Conservation (phyloP, 2,797 vertebrate genomes). For the Tragopan temminckii region DNA sequence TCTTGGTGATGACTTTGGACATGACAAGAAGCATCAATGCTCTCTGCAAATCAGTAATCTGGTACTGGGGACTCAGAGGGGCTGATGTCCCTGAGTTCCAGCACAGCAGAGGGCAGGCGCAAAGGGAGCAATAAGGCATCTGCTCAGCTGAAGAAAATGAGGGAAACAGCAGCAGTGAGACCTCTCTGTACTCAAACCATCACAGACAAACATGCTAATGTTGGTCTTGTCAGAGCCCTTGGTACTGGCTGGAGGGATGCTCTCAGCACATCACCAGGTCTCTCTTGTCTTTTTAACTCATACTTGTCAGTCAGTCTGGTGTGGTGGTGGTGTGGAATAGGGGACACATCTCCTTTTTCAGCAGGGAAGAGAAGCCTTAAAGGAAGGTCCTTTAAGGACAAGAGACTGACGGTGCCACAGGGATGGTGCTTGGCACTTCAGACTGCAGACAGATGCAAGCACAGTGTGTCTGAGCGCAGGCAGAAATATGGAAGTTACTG, state of each 20-base stretch:
- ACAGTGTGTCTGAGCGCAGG: constrained; percentile 25
- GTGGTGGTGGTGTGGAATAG: background rate
- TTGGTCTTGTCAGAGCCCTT: background rate
- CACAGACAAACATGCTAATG: background rate
- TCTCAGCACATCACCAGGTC: background rate
- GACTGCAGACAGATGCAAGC: constrained; percentile 43
- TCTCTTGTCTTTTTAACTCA: background rate
- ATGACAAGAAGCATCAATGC: background rate
- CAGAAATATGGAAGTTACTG: constrained; percentile 13
- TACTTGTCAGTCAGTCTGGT: background rate
- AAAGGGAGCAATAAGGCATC: background rate
- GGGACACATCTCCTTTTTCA: background rate
- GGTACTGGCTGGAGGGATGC: background rate
- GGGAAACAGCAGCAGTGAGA: background rate
- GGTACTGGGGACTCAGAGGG: background rate
- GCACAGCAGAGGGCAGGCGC: background rate
- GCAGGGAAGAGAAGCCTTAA: constrained; percentile 10
- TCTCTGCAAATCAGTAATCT: constrained; percentile 26
- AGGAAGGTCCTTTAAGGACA: constrained; percentile 69
- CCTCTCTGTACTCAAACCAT: background rate
- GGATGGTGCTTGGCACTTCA: constrained; percentile 48
- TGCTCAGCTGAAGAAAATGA: background rate
- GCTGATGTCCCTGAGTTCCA: background rate
- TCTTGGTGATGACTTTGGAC: constrained; percentile 13
- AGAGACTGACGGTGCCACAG: background rate